Percentiles rank a stretch among this genome's conserved stretches.
Conservation (phyloP, 2,888 invertebrate genomes). For the Gortyna flavago region DNA sequence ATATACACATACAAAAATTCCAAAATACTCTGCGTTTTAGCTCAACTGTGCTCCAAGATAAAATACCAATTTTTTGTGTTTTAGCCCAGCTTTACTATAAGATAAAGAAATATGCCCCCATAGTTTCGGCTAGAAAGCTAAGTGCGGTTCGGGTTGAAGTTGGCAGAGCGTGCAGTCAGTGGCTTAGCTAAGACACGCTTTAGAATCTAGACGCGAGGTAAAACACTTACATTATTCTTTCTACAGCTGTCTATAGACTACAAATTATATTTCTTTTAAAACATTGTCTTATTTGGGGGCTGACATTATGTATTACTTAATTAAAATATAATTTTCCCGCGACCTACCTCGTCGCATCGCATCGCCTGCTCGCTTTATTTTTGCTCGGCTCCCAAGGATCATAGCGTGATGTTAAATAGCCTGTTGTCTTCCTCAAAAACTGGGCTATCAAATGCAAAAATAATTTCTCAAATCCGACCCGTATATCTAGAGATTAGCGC, state of each 20-base stretch:
- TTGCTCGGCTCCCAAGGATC: neutral
- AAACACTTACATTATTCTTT: neutral
- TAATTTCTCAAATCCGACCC: neutral
- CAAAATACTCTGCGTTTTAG: neutral
- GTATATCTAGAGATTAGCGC: too few relatives aligned
- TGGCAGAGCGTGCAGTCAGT: constrained; percentile 33
- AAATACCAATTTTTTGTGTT: neutral
- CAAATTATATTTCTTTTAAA: neutral
- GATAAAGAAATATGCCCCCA: constrained; percentile 13
- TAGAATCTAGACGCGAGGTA: neutral
- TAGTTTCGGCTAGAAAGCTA: neutral
- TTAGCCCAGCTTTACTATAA: neutral
- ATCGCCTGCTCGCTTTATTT: neutral
- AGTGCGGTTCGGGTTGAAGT: constrained; percentile 28
- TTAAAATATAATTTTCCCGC: too few relatives aligned
- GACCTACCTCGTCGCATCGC: neutral
- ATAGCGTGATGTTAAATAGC: neutral
- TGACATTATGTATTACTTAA: neutral
- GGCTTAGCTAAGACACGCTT: constrained; percentile 23
- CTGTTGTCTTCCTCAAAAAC: too few relatives aligned
- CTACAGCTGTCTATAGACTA: neutral
- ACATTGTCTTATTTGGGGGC: neutral
- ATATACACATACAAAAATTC: neutral
- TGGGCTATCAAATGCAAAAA: neutral
- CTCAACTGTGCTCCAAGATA: neutral